Evolutionary conservation across 2,797 vertebrate genomes (phyloP).

Genomic region (Ceyx erithaca): DNA sequence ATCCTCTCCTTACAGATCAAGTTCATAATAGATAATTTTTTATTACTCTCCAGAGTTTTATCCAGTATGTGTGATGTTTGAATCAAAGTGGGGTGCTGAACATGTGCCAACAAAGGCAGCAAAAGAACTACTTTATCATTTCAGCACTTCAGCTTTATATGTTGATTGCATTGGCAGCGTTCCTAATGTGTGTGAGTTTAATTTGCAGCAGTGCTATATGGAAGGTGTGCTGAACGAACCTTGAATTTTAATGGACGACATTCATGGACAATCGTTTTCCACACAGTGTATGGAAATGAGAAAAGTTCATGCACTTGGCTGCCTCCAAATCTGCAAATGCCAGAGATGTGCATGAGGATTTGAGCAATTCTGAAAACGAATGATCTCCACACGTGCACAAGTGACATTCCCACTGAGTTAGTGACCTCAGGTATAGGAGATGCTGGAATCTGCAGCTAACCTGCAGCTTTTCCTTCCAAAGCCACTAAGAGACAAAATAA

Average conservation of each 20-base stretch:
- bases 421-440: neutral
- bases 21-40: neutral
- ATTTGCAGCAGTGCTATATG: constrained; percentile 54
- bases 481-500: neutral
- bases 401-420: neutral
- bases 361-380: constrained; percentile 42
- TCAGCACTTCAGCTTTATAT: constrained; percentile 61
- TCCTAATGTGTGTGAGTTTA: constrained; percentile 71
- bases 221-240: constrained; percentile 55
- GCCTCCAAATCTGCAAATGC: constrained; percentile 25
- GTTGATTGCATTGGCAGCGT: constrained; percentile 68
- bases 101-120: constrained; percentile 47
- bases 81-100: constrained; percentile 50
- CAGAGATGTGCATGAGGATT: neutral
- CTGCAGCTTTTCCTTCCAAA: neutral
- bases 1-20: neutral
- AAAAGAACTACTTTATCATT: constrained; percentile 47
- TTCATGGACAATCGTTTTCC: constrained; percentile 40
- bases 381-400: neutral
- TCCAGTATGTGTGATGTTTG: constrained; percentile 8
- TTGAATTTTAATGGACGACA: constrained; percentile 66
- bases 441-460: neutral
- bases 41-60: constrained; percentile 42
- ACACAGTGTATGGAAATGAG: constrained; percentile 48
- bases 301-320: constrained; percentile 10